Evolutionary conservation across 2,888 invertebrate genomes (phyloP), one percentile per base, ranked within the genome.

Genomic region (Drosophila koepferae): DNA sequence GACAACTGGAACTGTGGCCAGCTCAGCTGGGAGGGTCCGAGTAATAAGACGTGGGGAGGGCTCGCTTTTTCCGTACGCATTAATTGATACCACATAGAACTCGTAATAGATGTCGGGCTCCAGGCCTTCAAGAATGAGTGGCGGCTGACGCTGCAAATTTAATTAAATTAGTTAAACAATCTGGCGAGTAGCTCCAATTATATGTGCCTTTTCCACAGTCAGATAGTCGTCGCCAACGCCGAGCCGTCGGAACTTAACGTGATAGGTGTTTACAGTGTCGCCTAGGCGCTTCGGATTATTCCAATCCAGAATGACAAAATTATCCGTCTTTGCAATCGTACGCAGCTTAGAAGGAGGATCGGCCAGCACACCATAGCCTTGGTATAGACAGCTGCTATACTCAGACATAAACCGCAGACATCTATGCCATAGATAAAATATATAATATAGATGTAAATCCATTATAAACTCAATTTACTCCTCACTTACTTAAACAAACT

Each of bases 351-450:
- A 94, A 0, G 97, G 97, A 0, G 96, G 94, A 36, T 96, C 96
- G 0, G 97, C 96, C 1, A 97, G 94, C 0, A 97, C 97, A 0
- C 97, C 97, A 92, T 97, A 97, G 18, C 97, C 97, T 93, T 97
- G 96, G 75, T 97, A 94, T 28, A 97, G 94, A 91, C 97, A 97
- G 93, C 96, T 97, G 48, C 96, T 96, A 93, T 97, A 97, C 48
- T 96, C 96, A 8, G 94, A 94, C 96, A 97, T 97, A 93, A 96
- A 97, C 67, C 96, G 95, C 68, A 97, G 94, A 91, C 97, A 97
- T 90, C 96, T 95, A 14, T 16, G 12, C 8, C 36, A 20, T 36
- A 14, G 18, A 6, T 12, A 23, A 23, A 6, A 12, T n/a, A 20
- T 10, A 20, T 23, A 6, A 6, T 2, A 20, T 20, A 20, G 10